phyloP scores from a whole-genome alignment of 2,888 invertebrate genomes.

The Dione vanillae region DNA sequence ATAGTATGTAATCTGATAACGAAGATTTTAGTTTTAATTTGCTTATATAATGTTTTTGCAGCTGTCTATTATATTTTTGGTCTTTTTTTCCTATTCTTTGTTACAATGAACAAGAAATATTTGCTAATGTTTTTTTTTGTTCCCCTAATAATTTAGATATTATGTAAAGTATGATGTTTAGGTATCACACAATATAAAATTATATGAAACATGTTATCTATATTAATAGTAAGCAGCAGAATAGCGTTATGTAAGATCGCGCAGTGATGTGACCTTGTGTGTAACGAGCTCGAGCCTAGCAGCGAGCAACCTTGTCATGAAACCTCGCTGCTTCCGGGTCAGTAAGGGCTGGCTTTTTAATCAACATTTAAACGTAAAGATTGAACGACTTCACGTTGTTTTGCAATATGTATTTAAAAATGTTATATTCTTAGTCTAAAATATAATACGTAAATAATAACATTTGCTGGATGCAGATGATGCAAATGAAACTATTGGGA shows the following conservation, averaged over 20 bases:
- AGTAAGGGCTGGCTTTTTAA: slow-evolving; percentile 71
- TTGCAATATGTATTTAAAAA: slow-evolving; percentile 9
- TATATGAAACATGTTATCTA: slow-evolving; percentile 29
- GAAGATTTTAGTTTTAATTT: not conserved
- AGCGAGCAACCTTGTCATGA: slow-evolving; percentile 72
- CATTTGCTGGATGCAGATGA: not conserved
- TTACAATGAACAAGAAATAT: not conserved
- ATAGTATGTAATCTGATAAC: not conserved
- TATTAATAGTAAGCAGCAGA: slow-evolving; percentile 50
- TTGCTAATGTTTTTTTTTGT: too few species aligned
- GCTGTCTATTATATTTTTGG: not conserved
- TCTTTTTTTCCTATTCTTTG: not conserved
- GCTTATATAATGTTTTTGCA: not conserved
- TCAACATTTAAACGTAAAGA: slow-evolving; percentile 39
- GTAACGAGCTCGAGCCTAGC: slow-evolving; percentile 47
- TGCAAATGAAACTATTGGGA: slow-evolving; percentile 3
- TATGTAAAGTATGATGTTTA: not conserved
- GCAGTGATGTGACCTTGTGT: slow-evolving; percentile 54
- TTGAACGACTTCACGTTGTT: not conserved
- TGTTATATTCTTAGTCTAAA: not conserved
- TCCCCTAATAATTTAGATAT: too few species aligned
- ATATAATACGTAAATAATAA: not conserved
- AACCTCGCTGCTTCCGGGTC: slow-evolving; percentile 77
- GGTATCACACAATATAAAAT: not conserved
- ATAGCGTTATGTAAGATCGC: slow-evolving; percentile 71